phyloP scores from a whole-genome alignment of 2,888 invertebrate species.

The Idaea dimidiata region DNA sequence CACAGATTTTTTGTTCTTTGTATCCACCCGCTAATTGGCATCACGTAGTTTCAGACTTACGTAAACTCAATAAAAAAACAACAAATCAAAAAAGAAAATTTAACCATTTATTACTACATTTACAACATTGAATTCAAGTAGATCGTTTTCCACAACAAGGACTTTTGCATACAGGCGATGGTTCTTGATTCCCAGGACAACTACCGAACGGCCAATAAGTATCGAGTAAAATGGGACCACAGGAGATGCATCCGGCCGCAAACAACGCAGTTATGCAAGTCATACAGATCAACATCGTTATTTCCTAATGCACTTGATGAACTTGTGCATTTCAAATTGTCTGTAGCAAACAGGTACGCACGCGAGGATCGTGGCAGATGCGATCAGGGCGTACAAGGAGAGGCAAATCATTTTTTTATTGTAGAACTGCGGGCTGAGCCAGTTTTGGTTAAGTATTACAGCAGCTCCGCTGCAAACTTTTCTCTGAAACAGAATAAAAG shows the following conservation, averaged over 20 bases:
- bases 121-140: conserved; percentile 7
- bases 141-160: conserved; percentile 48
- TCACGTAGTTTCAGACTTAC: too few relatives aligned
- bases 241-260: conserved; percentile 48
- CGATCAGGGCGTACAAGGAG: conserved; percentile 63
- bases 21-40: too few relatives aligned
- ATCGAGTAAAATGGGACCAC: conserved; percentile 51
- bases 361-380: conserved; percentile 62
- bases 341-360: conserved; percentile 66
- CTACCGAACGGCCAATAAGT: conserved; percentile 36
- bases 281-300: conserved; percentile 56
- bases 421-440: conserved; percentile 6
- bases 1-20: too few relatives aligned
- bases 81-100: background rate
- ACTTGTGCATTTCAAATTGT: conserved; percentile 52
- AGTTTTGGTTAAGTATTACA: conserved; percentile 5
- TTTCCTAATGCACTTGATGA: conserved; percentile 57
- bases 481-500: conserved; percentile 14
- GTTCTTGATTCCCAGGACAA: conserved; percentile 10
- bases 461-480: conserved; percentile 13
- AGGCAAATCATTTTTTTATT: conserved; percentile 67
- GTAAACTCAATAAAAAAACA: too few relatives aligned
- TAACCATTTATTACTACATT: conserved; percentile 10
- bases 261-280: conserved; percentile 46
- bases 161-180: conserved; percentile 38